Conservation (phyloP, 2,113 vertebrate species). For the Heterochromis multidens region DNA sequence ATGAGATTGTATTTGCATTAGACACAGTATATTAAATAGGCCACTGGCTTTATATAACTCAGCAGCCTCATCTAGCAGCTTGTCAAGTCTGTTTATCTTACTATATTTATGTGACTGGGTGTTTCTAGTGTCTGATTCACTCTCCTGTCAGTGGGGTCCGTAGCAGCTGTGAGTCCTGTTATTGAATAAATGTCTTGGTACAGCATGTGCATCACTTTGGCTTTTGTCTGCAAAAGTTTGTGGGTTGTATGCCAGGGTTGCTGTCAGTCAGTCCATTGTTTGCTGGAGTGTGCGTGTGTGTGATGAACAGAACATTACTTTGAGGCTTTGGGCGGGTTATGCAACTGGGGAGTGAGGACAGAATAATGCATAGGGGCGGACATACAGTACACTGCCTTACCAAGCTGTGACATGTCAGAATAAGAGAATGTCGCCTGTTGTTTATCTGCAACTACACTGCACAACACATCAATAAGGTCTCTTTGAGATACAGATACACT, state of each 20-base stretch:
- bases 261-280: constrained; percentile 35
- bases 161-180: constrained; percentile 4
- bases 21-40: constrained; percentile 34
- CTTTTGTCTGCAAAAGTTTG: not conserved
- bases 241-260: not conserved
- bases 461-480: constrained; percentile 37
- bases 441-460: constrained; percentile 33
- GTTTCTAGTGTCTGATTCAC: constrained; percentile 31
- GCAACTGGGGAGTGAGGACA: constrained; percentile 23
- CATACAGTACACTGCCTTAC: constrained; percentile 34
- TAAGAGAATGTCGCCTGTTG: constrained; percentile 50
- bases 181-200: not conserved
- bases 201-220: not conserved
- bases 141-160: not conserved
- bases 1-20: constrained; percentile 1
- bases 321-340: constrained; percentile 32
- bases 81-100: constrained; percentile 52
- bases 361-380: constrained; percentile 30
- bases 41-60: constrained; percentile 45
- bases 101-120: constrained; percentile 49
- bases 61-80: constrained; percentile 26
- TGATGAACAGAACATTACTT: constrained; percentile 19
- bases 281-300: not conserved
- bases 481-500: constrained; percentile 47
- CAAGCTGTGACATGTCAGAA: constrained; percentile 41